Base-by-base conservation (phyloP, 2,113 vertebrate genomes). In the Gobiocypris rarus region DNA sequence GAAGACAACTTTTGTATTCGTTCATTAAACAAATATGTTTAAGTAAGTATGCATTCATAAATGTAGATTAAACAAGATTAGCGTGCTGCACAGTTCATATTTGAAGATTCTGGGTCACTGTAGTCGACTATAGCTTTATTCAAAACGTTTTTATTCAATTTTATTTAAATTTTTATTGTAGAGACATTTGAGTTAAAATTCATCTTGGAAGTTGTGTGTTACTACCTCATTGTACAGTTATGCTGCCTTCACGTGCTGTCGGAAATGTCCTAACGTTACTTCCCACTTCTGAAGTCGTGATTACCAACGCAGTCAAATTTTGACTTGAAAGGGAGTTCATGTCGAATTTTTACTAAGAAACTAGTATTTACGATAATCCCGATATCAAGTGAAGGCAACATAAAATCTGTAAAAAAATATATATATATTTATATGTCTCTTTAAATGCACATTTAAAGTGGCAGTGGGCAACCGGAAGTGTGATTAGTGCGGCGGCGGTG, bases 401-500 rank as follows among this genome's bases (percentile, higher is more conserved):
- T 38, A 34, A 34, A 34, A 4, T 34, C 22, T 63, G 26, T n/a
- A n/a, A n/a, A n/a, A n/a, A n/a, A n/a, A n/a, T n/a, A n/a, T n/a
- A n/a, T n/a, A n/a, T n/a, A n/a, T n/a, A n/a, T n/a, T n/a, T n/a
- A n/a, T n/a, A 28, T 67, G 65, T 38, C 17, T 67, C 34, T 71
- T 70, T 41, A 71, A 71, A 43, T 24, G 67, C 22, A 7, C 22
- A 15, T 43, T 43, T 43, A 45, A 28, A 50, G 45, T 11, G 24
- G 31, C 31, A 31, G 31, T 14, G 5, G 10, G 24, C 3, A 19
- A 74, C 41, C 80, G 81, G 84, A 86, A 88, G 76, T 81, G 28
- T 15, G 7, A 69, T 41, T 38, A 43, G 52, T 76, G 63, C 50
- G 67, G n/a, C 50, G 67, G n/a, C 41, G 14, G 63, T 31, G 15